Conservation (phyloP, 2,797 vertebrate species). For the Pteronotus mesoamericanus region DNA sequence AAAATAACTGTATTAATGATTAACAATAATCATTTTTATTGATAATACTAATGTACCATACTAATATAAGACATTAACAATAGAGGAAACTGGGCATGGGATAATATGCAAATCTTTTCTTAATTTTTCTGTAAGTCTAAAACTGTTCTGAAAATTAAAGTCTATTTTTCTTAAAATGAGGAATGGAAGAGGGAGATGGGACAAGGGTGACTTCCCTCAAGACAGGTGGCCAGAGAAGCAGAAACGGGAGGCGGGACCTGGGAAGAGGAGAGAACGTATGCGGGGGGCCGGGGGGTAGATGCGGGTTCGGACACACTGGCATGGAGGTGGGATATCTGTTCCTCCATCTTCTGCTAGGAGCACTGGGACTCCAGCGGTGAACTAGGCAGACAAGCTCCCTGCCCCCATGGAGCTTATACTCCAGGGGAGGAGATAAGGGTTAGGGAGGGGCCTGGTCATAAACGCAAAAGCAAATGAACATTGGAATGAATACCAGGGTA, state of each 20-base stretch:
- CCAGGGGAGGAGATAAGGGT: neutral
- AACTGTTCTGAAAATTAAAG: neutral
- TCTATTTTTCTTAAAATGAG: neutral
- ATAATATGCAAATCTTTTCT: neutral
- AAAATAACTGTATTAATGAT: neutral
- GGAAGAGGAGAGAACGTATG: no score
- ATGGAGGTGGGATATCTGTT: neutral
- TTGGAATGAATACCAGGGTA: no score
- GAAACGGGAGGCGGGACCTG: neutral
- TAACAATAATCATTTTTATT: neutral
- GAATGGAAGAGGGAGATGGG: neutral
- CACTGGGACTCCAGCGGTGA: neutral
- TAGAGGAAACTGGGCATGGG: neutral
- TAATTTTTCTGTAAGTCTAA: neutral
- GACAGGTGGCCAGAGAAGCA: neutral
- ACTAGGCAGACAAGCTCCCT: neutral
- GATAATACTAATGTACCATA: neutral
- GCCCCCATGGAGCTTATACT: neutral
- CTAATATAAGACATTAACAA: neutral
- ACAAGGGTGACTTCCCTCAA: neutral
- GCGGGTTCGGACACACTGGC: neutral
- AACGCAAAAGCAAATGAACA: neutral
- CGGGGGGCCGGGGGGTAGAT: no score
- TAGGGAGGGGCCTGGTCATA: neutral
- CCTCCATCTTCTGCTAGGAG: neutral